These are phyloP conservation scores for Pedicia rivosa DNA, from an alignment of 2,888 invertebrate species.

Conservation along the genomic window DNA sequence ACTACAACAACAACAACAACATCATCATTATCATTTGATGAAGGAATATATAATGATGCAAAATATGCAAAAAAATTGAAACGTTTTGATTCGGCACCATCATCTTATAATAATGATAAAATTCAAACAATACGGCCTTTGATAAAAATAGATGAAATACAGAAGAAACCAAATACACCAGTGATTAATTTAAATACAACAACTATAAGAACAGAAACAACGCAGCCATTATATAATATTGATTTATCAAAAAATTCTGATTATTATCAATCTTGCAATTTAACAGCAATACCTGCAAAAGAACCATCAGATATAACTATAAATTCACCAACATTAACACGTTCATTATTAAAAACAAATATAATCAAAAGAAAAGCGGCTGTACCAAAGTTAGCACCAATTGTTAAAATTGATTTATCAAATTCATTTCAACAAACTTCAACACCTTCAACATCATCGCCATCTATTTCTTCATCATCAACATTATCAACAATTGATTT, in stretches of 20 bases:
- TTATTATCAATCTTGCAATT: neutral
- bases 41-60: neutral
- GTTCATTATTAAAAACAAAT: too few species aligned
- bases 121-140: neutral
- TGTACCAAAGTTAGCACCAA: conserved; percentile 16
- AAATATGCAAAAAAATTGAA: conserved; percentile 11
- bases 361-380: neutral
- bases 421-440: neutral
- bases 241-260: conserved; percentile 2
- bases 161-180: conserved; percentile 4
- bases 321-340: conserved; percentile 6
- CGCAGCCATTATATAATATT: conserved; percentile 2
- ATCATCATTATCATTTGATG: neutral
- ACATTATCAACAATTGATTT: neutral
- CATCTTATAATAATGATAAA: conserved; percentile 3
- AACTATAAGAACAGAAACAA: too few species aligned
- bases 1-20: neutral
- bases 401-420: conserved; percentile 22
- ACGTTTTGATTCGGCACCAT: conserved; percentile 14
- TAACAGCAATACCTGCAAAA: conserved; percentile 1
- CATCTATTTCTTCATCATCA: neutral
- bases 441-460: neutral
- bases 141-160: too few species aligned
- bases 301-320: neutral
- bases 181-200: conserved; percentile 1